Base-by-base conservation (phyloP, 1,140 invertebrate genomes). In the Kradibia gibbosae region DNA sequence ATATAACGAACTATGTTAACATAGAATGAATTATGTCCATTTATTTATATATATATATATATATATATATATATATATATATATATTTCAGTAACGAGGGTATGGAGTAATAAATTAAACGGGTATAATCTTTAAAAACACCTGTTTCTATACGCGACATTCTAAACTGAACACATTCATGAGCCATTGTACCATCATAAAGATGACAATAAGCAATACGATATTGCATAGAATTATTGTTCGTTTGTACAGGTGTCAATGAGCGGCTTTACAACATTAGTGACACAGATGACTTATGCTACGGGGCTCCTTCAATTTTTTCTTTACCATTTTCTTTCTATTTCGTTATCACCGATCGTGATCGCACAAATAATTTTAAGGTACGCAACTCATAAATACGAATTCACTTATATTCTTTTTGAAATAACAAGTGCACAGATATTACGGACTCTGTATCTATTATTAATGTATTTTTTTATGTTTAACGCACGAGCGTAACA, bases 361-460 rank as follows among this genome's bases (percentile, higher is more conserved):
- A 70, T 78, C 48, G 48, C 48, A 31, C 45, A 53, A 67, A 28
- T 57, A 55, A 22, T 78, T n/a, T 45, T 78, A 55, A 78, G 53
- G n/a, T 22, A 34, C 20, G 36, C 36, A 62, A 57, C 53, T 39
- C 70, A 39, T 39, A 36, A 67, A 67, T 71, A 28, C 15, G 25
- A 71, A 71, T 71, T 28, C n/a, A 25, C 39, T 42, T 31, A 31
- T 13, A 31, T 11, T 71, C 48, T 78, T 53, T 71, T 55, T 36
- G 65, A 78, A 78, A 78, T 78, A 78, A 78, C 55, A 78, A 71
- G 77, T 50, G 42, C 50, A 31, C 50, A 17, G 34, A 28, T 28
- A 71, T 55, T 36, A 74, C 70, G 1, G 42, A 28, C 36, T 15
- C 25, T 48, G 67, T 45, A 25, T 0, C 70, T 20, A 42, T 50